Conservation (phyloP, 2,797 vertebrate genomes). For the Varecia variegata region DNA sequence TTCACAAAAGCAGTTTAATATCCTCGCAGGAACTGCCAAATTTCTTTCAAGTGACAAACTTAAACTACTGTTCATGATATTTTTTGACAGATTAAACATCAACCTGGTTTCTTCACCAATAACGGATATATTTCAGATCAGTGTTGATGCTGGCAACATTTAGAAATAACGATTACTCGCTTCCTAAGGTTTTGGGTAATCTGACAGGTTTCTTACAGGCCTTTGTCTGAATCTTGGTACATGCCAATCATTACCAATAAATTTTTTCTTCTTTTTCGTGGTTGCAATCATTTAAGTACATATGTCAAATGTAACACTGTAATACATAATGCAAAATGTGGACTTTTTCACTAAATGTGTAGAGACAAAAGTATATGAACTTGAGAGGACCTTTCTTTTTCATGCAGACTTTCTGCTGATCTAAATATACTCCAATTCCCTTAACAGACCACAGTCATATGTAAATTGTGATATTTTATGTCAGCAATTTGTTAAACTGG, state of each 20-base stretch:
- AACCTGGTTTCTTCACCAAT: background rate
- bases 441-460: conserved; percentile 24
- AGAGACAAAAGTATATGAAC: background rate
- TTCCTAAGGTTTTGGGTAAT: background rate
- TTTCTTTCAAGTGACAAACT: conserved; percentile 42
- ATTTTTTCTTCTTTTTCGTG: background rate
- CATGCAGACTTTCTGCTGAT: background rate
- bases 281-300: background rate
- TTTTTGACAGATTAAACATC: conserved; percentile 52
- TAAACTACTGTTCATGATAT: conserved; percentile 4
- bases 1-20: conserved; percentile 51
- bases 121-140: conserved; percentile 1
- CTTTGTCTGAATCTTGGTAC: background rate
- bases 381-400: conserved; percentile 13
- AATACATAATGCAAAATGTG: background rate
- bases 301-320: background rate
- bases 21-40: conserved; percentile 37
- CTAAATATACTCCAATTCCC: conserved; percentile 22
- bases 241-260: background rate
- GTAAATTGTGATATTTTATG: conserved; percentile 58
- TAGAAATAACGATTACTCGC: background rate
- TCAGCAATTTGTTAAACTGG: conserved; percentile 38
- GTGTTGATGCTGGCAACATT: background rate
- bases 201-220: background rate
- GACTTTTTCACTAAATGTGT: background rate